phyloP scores from a whole-genome alignment of 1,140 invertebrate genomes.

The Aphaenogaster rudis region DNA sequence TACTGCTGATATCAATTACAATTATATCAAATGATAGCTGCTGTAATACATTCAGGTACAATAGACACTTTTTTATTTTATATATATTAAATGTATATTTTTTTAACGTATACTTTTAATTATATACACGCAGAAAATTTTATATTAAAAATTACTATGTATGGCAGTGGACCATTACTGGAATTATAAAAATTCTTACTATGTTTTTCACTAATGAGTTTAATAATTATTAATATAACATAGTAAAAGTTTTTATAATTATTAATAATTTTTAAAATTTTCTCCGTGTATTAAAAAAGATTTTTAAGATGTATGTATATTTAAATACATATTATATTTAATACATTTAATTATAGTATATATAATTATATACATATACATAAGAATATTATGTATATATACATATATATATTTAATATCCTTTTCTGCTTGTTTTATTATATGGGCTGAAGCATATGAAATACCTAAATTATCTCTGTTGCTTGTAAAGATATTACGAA shows the following conservation, averaged over 20 bases:
- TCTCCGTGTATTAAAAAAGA: background rate
- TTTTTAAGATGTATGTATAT: background rate
- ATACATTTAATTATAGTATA: background rate
- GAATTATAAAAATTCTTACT: too few relatives aligned
- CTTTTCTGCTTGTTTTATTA: background rate
- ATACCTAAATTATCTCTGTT: background rate
- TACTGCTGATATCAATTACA: background rate
- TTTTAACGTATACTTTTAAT: background rate
- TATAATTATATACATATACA: background rate
- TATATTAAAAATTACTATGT: too few relatives aligned
- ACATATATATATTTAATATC: background rate
- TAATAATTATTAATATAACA: too few relatives aligned
- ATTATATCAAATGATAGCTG: background rate
- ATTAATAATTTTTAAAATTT: too few relatives aligned
- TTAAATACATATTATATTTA: background rate
- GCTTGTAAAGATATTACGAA: background rate
- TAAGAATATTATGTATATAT: background rate
- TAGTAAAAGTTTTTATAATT: too few relatives aligned
- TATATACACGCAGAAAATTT: too few relatives aligned
- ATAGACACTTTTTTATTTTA: background rate
- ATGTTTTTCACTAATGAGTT: too few relatives aligned
- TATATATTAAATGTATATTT: background rate
- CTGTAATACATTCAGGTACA: background rate
- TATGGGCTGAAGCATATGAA: background rate
- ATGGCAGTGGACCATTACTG: too few relatives aligned